A percentile compares a stretch with the other conserved stretches of the same genome.
These are phyloP conservation scores for Coelopa pilipes DNA, from an alignment of 2,888 invertebrate genomes.

Conservation along the genomic window DNA sequence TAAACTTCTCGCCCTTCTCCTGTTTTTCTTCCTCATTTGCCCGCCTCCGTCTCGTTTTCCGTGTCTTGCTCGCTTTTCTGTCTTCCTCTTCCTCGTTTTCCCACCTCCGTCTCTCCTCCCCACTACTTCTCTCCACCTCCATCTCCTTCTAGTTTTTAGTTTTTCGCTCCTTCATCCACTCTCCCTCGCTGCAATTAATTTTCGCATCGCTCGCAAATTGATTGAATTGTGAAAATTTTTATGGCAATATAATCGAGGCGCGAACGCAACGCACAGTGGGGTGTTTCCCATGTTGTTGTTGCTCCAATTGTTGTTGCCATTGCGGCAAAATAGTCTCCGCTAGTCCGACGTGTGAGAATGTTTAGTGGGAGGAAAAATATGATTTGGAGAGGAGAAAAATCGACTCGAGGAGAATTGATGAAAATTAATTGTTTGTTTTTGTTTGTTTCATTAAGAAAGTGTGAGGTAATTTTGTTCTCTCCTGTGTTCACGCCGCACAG, in stretches of 20 bases:
- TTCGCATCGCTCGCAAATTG: conserved; percentile 12
- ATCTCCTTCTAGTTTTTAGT: neutral
- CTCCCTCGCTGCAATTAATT: neutral
- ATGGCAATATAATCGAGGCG: conserved; percentile 6
- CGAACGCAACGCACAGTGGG: too few species aligned
- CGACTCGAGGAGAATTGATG: neutral
- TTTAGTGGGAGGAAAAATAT: neutral
- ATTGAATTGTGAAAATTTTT: conserved; percentile 30
- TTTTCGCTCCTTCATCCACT: neutral
- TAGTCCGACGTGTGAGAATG: too few species aligned
- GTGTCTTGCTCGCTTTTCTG: too few species aligned
- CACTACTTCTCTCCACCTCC: too few species aligned
- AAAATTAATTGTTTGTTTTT: too few species aligned
- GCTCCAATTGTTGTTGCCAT: neutral
- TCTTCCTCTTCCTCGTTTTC: too few species aligned
- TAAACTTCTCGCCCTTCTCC: too few species aligned
- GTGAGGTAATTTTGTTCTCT: neutral
- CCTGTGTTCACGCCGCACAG: neutral
- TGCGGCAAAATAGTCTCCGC: neutral
- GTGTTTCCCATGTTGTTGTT: too few species aligned
- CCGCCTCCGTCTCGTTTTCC: too few species aligned
- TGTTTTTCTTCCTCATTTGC: too few species aligned
- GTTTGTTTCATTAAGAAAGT: neutral
- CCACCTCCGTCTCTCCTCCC: too few species aligned
- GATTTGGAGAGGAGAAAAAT: neutral